Percentiles rank a stretch among this genome's conserved stretches.
phyloP scores from a whole-genome alignment of 2,888 invertebrate genomes.

The Holacanthella duospinosa region DNA sequence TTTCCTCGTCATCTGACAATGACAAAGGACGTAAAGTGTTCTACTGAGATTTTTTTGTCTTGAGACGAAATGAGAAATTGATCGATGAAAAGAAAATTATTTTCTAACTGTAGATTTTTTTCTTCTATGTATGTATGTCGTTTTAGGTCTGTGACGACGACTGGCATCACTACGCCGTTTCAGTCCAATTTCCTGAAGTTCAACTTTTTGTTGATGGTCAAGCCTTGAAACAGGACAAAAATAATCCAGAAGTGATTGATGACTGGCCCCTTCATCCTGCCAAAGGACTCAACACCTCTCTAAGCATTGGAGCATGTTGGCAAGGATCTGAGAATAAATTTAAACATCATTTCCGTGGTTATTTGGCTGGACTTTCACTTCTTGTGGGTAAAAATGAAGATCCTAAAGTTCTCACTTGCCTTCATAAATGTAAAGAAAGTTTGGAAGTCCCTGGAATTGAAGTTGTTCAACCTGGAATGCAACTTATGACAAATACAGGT shows the following conservation, averaged over 20 bases:
- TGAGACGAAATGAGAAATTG: background rate
- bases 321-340: conserved; percentile 85
- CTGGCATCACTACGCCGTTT: conserved; percentile 97
- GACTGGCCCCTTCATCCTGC: conserved; percentile 98
- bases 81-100: background rate
- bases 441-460: conserved; percentile 65
- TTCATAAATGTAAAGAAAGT: conserved; percentile 72
- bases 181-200: conserved; percentile 83
- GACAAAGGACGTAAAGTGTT: background rate
- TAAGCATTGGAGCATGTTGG: conserved; percentile 96
- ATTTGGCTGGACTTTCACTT: conserved; percentile 74
- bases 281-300: conserved; percentile 81
- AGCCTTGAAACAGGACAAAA: conserved; percentile 54
- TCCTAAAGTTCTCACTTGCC: conserved; percentile 60
- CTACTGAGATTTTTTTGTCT: too few species aligned
- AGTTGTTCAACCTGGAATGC: conserved; percentile 65
- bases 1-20: background rate
- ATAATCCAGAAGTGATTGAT: conserved; percentile 93
- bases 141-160: conserved; percentile 82
- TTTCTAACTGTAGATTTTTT: too few species aligned
- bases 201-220: conserved; percentile 81
- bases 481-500: conserved; percentile 57
- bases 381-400: conserved; percentile 63
- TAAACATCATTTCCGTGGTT: conserved; percentile 82
- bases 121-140: conserved; percentile 8